A percentile compares a stretch with the other conserved stretches of the same genome.
phyloP scores from a whole-genome alignment of 2,113 vertebrate genomes.

The Motacilla tschutschensis region DNA sequence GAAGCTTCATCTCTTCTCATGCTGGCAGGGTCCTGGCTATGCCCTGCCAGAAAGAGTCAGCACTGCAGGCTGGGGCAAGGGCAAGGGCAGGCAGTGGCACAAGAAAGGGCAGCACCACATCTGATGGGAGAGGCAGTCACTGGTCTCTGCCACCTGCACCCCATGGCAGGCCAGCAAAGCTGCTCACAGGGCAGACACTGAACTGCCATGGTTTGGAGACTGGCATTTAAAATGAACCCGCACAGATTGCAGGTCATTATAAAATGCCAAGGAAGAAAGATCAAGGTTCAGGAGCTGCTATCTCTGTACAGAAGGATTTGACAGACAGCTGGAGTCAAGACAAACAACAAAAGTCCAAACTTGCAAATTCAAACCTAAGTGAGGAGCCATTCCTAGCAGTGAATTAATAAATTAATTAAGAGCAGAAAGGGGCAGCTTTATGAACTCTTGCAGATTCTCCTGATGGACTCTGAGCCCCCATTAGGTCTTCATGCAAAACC shows the following conservation, averaged over 20 bases:
- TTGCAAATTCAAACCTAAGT: neutral
- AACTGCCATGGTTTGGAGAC: neutral
- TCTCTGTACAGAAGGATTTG: neutral
- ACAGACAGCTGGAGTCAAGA: neutral
- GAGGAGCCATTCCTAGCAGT: neutral
- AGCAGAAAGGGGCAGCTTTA: neutral
- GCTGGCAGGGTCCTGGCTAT: neutral
- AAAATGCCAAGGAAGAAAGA: conserved; percentile 8
- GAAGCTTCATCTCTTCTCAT: neutral
- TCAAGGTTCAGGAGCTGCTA: neutral
- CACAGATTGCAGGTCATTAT: neutral
- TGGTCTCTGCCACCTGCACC: neutral
- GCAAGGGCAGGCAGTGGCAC: neutral
- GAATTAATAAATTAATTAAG: neutral
- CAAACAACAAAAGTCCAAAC: neutral
- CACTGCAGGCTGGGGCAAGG: neutral
- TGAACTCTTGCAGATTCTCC: neutral
- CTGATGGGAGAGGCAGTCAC: neutral
- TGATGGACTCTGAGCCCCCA: neutral
- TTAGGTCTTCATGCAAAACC: neutral
- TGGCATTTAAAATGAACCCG: neutral
- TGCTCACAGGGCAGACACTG: neutral
- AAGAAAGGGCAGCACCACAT: neutral
- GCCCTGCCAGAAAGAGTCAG: fast-evolving
- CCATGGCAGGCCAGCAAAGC: neutral